These are phyloP conservation scores for Cassiopea xamachana DNA, from an alignment of 30 jellyfish, hydroid and myxozoan genomes.

Conservation along the genomic window DNA sequence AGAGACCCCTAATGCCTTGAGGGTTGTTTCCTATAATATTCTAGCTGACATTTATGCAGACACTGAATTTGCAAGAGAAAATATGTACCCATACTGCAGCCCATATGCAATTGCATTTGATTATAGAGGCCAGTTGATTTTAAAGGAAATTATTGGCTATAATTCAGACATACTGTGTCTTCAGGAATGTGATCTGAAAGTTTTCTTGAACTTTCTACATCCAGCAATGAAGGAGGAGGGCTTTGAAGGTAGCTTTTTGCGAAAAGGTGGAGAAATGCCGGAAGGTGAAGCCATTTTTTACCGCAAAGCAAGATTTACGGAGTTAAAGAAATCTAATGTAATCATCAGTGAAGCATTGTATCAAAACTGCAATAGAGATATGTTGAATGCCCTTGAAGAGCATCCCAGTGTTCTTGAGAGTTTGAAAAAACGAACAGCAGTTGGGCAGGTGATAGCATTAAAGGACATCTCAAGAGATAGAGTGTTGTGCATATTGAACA, in stretches of 20 bases:
- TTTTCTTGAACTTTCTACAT: conserved; percentile 62
- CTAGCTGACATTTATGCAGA: conserved; percentile 90
- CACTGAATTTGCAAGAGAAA: conserved; percentile 76
- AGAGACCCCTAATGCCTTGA: conserved; percentile 27
- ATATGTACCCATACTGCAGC: conserved; percentile 88
- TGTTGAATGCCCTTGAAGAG: conserved; percentile 43
- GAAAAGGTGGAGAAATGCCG: conserved; percentile 91
- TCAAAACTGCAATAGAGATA: conserved; percentile 46
- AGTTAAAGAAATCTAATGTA: conserved; percentile 37
- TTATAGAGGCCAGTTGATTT: conserved; percentile 85
- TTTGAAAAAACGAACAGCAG: conserved; percentile 72
- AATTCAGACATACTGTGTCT: conserved; percentile 88
- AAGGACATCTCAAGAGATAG: conserved; percentile 49
- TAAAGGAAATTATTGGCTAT: conserved; percentile 88
- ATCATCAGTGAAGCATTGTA: conserved; percentile 73
- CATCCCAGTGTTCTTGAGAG: conserved; percentile 70
- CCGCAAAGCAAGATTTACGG: conserved; percentile 33
- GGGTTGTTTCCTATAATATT: conserved; percentile 87
- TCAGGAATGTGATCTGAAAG: conserved; percentile 91
- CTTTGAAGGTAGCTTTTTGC: conserved; percentile 59
- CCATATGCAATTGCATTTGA: conserved; percentile 78
- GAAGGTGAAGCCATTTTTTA: conserved; percentile 96
- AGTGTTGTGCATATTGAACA: conserved; percentile 70
- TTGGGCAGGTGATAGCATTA: conserved; percentile 82
- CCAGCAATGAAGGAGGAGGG: conserved; percentile 82